Base-by-base conservation (phyloP, 1,140 invertebrate genomes). In the Zaprionus davidi region DNA sequence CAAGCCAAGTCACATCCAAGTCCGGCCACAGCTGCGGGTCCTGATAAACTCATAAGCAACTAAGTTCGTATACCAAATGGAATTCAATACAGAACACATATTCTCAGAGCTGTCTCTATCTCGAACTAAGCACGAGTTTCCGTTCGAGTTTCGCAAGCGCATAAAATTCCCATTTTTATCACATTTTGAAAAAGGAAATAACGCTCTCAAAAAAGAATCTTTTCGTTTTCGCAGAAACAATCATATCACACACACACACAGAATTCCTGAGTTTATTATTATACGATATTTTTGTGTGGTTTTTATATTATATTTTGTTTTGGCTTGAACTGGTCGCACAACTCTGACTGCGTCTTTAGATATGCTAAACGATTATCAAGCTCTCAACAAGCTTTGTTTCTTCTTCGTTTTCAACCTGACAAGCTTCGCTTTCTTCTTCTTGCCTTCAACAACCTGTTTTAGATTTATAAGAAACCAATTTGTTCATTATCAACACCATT, bases 31-130 rank as follows among this genome's bases (percentile, higher is more conserved):
- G 46, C 46, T 51, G 46, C 46, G 46, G 46, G 20, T n/a, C n/a
- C 20, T 51, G 46, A 51, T 51, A 51, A 51, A 51, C 46, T 12
- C 46, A 51, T 51, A 51, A 46, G n/a, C 41, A 46, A 46, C 41
- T 17, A 17, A 46, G 41, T 46, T 20, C 15, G 38, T 41, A 15
- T 17, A 49, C 11, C 20, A 51, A 20, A 12, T 24, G 22, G 46
- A 51, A 51, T 51, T 51, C 11, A 13, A 24, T 51, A 24, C 38
- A 41, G 5, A 12, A 1, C 5, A 24, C 12, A 51, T 22, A 49
- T 49, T 3, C 9, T 12, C 9, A 51, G 9, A 6, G n/a, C n/a
- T 46, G 5, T 46, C n/a, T 24, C 3, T 24, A 51, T 51, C 46
- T 24, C 3, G 9, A 51, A 22, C 46, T 51, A 51, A 51, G 46